These are phyloP conservation scores for Strongylocentrotus purpuratus DNA, from an alignment of 35 echinoderm and acorn worm species.

Conservation along the genomic window DNA sequence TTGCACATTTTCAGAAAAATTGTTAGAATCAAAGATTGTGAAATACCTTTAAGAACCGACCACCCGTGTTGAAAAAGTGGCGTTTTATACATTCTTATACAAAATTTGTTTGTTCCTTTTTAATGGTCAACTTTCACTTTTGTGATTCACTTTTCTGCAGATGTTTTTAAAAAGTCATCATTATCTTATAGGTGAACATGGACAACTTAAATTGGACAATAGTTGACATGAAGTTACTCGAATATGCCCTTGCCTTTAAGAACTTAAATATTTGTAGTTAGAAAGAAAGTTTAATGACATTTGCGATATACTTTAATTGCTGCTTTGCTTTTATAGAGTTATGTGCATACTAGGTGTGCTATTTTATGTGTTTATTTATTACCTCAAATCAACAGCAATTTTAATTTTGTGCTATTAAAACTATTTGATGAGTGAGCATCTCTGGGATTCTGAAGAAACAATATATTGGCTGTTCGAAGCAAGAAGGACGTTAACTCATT, in stretches of 20 bases:
- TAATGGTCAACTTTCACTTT: too few relatives aligned
- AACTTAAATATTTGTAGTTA: background rate
- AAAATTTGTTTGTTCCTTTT: too few relatives aligned
- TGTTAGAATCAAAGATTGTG: background rate
- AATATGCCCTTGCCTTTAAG: background rate
- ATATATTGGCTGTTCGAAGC: too few relatives aligned
- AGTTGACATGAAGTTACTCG: too few relatives aligned
- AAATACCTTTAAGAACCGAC: too few relatives aligned
- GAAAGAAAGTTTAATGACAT: background rate
- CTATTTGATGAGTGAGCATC: background rate
- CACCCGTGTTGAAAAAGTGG: too few relatives aligned
- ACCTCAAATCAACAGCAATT: background rate
- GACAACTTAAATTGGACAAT: too few relatives aligned
- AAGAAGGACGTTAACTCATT: too few relatives aligned
- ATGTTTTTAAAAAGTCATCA: too few relatives aligned
- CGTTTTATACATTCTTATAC: too few relatives aligned
- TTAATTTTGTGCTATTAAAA: background rate
- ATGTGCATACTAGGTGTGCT: background rate
- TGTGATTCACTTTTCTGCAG: too few relatives aligned
- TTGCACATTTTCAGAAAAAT: background rate
- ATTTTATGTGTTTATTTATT: background rate
- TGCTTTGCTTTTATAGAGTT: background rate
- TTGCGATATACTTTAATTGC: background rate
- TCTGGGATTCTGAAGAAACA: background rate
- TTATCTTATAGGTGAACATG: too few relatives aligned